phyloP scores from a whole-genome alignment of 2,888 invertebrate species.

The Poecilus cupreus region DNA sequence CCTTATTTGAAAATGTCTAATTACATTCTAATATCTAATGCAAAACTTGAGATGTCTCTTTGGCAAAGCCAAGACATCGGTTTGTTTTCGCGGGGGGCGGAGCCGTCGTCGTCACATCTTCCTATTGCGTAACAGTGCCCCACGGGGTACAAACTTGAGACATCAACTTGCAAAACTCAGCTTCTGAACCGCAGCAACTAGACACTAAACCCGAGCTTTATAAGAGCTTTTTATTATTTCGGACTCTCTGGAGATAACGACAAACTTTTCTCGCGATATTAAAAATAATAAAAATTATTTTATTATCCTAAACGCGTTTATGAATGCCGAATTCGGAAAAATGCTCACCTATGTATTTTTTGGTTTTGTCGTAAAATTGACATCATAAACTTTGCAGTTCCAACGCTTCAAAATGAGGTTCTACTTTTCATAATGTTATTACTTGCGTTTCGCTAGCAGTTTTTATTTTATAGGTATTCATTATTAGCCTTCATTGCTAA shows the following conservation, averaged over 20 bases:
- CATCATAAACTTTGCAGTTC: neutral
- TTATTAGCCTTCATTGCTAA: too few species aligned
- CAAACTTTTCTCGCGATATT: constrained; percentile 49
- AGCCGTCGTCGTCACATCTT: constrained; percentile 5
- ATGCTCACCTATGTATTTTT: constrained; percentile 29
- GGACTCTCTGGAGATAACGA: constrained; percentile 45
- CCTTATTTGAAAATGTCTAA: too few species aligned
- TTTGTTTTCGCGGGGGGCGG: neutral
- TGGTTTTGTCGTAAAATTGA: constrained; percentile 1
- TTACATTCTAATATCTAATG: too few species aligned
- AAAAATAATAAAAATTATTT: constrained; percentile 58
- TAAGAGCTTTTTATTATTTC: constrained; percentile 56
- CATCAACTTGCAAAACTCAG: constrained; percentile 52
- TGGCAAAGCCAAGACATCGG: neutral
- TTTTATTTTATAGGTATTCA: too few species aligned
- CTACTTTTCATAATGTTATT: neutral
- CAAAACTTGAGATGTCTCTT: too few species aligned
- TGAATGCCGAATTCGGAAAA: constrained; percentile 20
- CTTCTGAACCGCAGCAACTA: constrained; percentile 47
- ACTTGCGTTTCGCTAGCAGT: too few species aligned
- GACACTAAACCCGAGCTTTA: constrained; percentile 46
- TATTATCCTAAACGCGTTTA: constrained; percentile 45
- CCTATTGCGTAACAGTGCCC: constrained; percentile 54
- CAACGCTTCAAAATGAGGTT: neutral
- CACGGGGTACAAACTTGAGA: constrained; percentile 56